Evolutionary conservation across 2,888 invertebrate genomes (phyloP).

Genomic region (Tetrapedia diversipes): DNA sequence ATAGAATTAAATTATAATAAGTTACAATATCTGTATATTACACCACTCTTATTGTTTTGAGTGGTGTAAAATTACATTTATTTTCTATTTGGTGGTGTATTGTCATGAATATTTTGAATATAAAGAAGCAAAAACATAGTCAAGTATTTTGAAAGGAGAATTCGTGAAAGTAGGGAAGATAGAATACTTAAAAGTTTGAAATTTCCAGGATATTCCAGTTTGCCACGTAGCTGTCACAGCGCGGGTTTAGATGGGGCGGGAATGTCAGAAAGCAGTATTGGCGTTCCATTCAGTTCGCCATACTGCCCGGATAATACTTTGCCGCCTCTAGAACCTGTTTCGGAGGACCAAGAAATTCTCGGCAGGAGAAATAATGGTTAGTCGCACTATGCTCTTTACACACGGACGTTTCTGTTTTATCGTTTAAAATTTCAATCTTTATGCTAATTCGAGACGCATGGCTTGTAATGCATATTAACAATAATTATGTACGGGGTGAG

Average conservation of each 20-base stretch:
- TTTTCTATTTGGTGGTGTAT: too few species aligned
- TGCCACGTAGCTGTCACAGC: constrained; percentile 91
- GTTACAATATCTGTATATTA: too few species aligned
- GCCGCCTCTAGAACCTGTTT: constrained; percentile 87
- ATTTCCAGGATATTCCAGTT: constrained; percentile 90
- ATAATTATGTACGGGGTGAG: background rate
- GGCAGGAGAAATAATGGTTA: constrained; percentile 81
- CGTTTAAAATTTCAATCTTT: constrained; percentile 5
- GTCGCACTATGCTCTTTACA: constrained; percentile 57
- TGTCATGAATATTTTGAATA: too few species aligned
- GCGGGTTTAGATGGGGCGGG: constrained; percentile 84
- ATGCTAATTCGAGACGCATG: constrained; percentile 39
- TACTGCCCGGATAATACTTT: constrained; percentile 85
- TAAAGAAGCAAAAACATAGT: background rate
- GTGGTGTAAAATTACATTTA: too few species aligned
- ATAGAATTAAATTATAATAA: too few species aligned
- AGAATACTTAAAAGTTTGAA: background rate
- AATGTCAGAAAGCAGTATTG: constrained; percentile 85
- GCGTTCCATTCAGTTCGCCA: constrained; percentile 84
- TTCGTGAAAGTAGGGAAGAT: too few species aligned
- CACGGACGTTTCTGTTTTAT: background rate
- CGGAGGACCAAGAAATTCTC: constrained; percentile 87
- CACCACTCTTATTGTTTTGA: too few species aligned
- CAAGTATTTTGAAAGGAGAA: too few species aligned
- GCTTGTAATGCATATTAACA: constrained; percentile 1